Percentiles rank a stretch among this genome's conserved stretches.
phyloP scores from a whole-genome alignment of 2,888 invertebrate genomes.

The Agrilus cyanescens region DNA sequence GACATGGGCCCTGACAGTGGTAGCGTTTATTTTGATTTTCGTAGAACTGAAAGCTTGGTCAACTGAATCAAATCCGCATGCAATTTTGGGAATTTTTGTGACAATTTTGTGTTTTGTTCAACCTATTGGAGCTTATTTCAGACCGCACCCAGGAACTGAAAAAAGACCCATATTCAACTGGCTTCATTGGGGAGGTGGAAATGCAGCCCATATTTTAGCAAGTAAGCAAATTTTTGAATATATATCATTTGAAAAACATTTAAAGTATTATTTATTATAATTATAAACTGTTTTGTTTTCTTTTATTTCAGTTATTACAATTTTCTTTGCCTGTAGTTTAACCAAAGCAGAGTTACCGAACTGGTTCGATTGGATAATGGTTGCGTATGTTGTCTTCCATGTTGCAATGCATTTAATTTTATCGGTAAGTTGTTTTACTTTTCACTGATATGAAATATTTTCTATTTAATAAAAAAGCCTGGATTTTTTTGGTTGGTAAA shows the following conservation, averaged over 20 bases:
- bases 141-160: slow-evolving; percentile 74
- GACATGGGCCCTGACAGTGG: slow-evolving; percentile 68
- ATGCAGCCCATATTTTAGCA: slow-evolving; percentile 74
- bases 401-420: slow-evolving; percentile 75
- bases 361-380: slow-evolving; percentile 81
- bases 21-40: slow-evolving; percentile 71
- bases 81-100: slow-evolving; percentile 69
- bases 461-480: background rate
- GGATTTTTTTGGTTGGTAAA: background rate
- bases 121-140: slow-evolving; percentile 75
- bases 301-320: slow-evolving; percentile 66
- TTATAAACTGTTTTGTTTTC: background rate
- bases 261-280: background rate
- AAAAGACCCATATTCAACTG: slow-evolving; percentile 80
- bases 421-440: slow-evolving; percentile 52
- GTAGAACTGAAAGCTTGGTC: slow-evolving; percentile 69
- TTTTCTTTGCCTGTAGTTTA: slow-evolving; percentile 83
- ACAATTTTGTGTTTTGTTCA: slow-evolving; percentile 72
- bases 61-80: slow-evolving; percentile 61
- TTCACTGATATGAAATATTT: background rate
- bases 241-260: background rate
- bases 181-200: slow-evolving; percentile 83
- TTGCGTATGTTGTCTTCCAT: slow-evolving; percentile 82
- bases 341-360: slow-evolving; percentile 75
- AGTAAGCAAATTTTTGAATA: slow-evolving; percentile 44